A percentile compares a stretch with the other conserved stretches of the same genome.
These are phyloP conservation scores for Uromys caudimaculatus DNA, from an alignment of 2,797 vertebrate genomes.

Conservation along the genomic window DNA sequence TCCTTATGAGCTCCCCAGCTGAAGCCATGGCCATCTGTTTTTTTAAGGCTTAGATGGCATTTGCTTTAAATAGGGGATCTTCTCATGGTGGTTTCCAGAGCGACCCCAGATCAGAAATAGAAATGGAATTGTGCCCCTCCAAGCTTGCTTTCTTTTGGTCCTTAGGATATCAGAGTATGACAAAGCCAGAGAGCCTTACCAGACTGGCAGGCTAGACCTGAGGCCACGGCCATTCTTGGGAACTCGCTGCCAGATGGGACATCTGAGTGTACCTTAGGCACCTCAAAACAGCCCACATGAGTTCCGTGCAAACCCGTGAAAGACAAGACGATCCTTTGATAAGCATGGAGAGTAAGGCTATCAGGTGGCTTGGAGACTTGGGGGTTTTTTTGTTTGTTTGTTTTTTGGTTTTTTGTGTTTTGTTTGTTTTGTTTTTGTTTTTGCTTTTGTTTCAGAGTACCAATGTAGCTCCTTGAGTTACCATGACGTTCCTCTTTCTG, in stretches of 20 bases:
- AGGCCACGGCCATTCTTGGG: background rate
- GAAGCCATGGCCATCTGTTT: background rate
- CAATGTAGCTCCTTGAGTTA: background rate
- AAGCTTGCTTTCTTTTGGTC: background rate
- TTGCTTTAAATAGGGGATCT: slow-evolving; percentile 30
- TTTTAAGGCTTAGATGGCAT: background rate
- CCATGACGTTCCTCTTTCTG: background rate
- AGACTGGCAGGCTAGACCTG: background rate
- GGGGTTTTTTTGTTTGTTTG: background rate
- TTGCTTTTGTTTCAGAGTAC: too few relatives aligned
- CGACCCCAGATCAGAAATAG: background rate
- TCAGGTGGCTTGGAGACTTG: background rate
- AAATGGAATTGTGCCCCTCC: background rate
- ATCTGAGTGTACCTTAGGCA: background rate
- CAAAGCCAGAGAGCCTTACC: background rate
- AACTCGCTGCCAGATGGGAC: background rate
- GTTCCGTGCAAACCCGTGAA: background rate
- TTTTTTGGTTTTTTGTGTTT: background rate
- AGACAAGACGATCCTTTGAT: background rate
- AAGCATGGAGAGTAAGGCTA: background rate
- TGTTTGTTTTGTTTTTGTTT: too few relatives aligned
- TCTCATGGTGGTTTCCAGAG: background rate
- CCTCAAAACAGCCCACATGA: background rate
- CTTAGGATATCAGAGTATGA: background rate
- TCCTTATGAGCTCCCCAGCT: background rate